Conservation (phyloP, 30 jellyfish, hydroid and myxozoan genomes). For the Cassiopea xamachana region DNA sequence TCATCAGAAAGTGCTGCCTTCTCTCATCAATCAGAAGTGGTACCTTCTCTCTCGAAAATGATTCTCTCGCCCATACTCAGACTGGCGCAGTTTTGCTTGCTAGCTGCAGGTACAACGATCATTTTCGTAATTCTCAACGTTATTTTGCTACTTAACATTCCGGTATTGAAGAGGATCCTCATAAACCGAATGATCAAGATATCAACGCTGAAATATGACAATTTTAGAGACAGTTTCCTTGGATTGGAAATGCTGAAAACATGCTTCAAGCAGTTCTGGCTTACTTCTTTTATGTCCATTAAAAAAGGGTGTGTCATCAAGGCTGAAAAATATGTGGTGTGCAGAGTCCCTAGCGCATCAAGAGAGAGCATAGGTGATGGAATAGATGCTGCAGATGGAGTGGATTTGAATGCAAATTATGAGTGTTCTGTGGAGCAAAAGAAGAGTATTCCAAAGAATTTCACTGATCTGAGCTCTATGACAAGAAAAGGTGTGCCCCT, state of each 20-base stretch:
- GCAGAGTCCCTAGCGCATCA: not conserved
- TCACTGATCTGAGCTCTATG: constrained; percentile 27
- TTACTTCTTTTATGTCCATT: constrained; percentile 19
- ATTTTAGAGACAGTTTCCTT: constrained; percentile 46
- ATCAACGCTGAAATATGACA: constrained; percentile 25
- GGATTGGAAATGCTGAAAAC: constrained; percentile 66
- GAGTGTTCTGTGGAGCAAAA: not conserved
- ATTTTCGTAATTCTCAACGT: not conserved
- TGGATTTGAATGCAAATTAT: not conserved
- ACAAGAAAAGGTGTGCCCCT: constrained; percentile 71
- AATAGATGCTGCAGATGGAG: not conserved
- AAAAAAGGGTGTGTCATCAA: constrained; percentile 26
- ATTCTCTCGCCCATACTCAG: not conserved
- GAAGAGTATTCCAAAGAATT: not conserved
- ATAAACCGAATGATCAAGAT: constrained; percentile 5
- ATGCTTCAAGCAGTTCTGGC: constrained; percentile 30
- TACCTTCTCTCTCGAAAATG: not conserved
- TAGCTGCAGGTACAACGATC: not conserved
- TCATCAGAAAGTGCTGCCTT: too few relatives aligned
- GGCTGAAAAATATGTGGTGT: not conserved
- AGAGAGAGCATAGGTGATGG: not conserved
- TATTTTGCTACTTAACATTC: not conserved
- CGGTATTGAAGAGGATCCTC: not conserved
- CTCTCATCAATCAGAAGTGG: not conserved
- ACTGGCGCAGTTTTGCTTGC: not conserved